These are phyloP conservation scores for Nomada flava DNA, from an alignment of 2,888 invertebrate species.

Conservation along the genomic window DNA sequence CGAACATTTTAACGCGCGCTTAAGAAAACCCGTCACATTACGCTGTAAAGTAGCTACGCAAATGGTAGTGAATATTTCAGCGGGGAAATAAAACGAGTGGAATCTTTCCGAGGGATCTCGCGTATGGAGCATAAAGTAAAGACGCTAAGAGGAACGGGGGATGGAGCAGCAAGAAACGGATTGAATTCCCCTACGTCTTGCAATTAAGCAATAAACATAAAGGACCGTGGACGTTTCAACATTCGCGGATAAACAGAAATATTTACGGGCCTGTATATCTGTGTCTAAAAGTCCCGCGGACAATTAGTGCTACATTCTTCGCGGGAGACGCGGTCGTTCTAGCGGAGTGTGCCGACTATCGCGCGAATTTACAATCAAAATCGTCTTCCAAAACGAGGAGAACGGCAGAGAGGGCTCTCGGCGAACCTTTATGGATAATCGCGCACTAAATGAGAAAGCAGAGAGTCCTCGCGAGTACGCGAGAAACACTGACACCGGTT, in stretches of 20 bases:
- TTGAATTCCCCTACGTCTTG: not conserved
- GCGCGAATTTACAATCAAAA: slow-evolving; percentile 45
- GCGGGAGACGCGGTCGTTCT: slow-evolving; percentile 11
- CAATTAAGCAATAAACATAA: slow-evolving; percentile 47
- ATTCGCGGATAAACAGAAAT: slow-evolving; percentile 13
- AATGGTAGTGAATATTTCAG: slow-evolving; percentile 8
- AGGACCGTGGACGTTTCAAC: not conserved
- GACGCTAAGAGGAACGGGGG: not conserved
- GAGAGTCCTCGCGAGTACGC: slow-evolving; percentile 16
- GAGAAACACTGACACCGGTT: not conserved
- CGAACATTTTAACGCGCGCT: not conserved
- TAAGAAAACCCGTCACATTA: not conserved
- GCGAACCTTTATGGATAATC: slow-evolving; percentile 48
- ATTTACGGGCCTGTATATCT: slow-evolving; percentile 16
- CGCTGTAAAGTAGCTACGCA: not conserved
- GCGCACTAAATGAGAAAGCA: slow-evolving; percentile 49
- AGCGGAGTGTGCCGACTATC: slow-evolving; percentile 18
- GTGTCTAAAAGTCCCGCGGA: slow-evolving; percentile 4
- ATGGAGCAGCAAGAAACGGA: not conserved
- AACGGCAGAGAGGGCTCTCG: slow-evolving; percentile 18
- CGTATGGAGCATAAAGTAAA: not conserved
- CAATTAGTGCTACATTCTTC: slow-evolving; percentile 38
- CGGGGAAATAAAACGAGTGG: not conserved
- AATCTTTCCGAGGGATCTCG: not conserved
- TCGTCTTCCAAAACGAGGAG: slow-evolving; percentile 11